Conservation (phyloP, 2,113 vertebrate genomes). For the Mustela lutreola region DNA sequence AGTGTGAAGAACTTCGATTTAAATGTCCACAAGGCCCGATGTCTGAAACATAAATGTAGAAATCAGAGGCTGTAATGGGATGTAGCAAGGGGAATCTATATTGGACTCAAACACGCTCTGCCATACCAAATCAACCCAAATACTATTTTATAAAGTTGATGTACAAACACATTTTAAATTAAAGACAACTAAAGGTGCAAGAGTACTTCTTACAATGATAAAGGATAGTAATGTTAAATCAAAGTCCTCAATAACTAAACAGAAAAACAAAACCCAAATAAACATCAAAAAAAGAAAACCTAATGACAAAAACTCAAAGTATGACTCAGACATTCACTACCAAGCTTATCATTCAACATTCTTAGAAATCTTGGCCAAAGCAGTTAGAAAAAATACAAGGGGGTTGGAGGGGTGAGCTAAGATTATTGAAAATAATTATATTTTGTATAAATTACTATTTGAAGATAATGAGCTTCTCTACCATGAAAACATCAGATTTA, state of each 20-base stretch:
- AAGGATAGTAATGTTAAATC: not conserved
- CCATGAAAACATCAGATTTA: not conserved
- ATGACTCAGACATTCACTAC: not conserved
- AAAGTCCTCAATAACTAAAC: constrained; percentile 2
- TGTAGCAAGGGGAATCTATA: not conserved
- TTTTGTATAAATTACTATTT: not conserved
- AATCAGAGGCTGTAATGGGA: not conserved
- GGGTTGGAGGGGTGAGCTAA: not conserved
- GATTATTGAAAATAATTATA: not conserved
- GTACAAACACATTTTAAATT: not conserved
- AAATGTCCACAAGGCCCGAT: not conserved
- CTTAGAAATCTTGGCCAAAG: constrained; percentile 2
- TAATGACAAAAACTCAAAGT: not conserved
- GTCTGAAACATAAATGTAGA: not conserved
- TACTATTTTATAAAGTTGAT: not conserved
- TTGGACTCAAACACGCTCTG: not conserved
- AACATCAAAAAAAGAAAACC: not conserved
- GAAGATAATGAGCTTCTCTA: not conserved
- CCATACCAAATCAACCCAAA: not conserved
- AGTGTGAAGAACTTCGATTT: not conserved
- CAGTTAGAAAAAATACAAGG: not conserved
- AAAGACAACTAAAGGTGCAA: not conserved
- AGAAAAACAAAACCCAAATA: not conserved
- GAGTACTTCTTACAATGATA: not conserved
- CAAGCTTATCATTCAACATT: not conserved